These are phyloP conservation scores for Ptilonorhynchus violaceus DNA, from an alignment of 2,113 vertebrate species.

Conservation along the genomic window DNA sequence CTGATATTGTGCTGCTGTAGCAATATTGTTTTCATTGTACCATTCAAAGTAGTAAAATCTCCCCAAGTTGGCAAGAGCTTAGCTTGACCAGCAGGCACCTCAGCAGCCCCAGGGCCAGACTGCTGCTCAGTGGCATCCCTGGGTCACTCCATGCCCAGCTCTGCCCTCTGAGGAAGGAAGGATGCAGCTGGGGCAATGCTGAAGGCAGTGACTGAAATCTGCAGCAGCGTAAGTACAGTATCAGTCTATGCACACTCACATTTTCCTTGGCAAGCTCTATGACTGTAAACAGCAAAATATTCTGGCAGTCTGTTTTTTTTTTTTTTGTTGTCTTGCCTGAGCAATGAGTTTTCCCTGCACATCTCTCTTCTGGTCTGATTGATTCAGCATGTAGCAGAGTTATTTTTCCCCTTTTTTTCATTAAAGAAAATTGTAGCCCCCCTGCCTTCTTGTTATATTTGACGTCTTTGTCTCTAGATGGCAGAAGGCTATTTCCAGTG, in stretches of 20 bases:
- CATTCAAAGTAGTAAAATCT: neutral
- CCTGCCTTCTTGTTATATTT: neutral
- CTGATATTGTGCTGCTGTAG: neutral
- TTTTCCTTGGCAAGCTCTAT: slow-evolving; percentile 29
- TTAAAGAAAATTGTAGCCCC: neutral
- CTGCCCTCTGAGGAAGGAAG: neutral
- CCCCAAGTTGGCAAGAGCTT: neutral
- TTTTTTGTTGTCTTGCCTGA: neutral
- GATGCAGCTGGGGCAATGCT: neutral
- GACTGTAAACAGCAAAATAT: slow-evolving; percentile 42
- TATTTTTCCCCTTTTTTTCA: neutral
- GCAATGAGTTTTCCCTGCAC: slow-evolving; percentile 6
- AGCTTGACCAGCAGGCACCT: neutral
- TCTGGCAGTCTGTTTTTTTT: neutral
- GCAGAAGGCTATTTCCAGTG: slow-evolving; percentile 33
- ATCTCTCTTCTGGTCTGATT: neutral
- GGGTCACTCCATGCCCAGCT: neutral
- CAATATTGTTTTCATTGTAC: neutral
- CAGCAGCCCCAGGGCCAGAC: neutral
- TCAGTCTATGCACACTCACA: neutral
- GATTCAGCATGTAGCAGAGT: neutral
- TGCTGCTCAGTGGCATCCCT: neutral
- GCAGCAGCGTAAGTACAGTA: neutral
- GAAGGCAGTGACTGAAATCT: neutral
- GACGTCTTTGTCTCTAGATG: slow-evolving; percentile 35